phyloP scores from a whole-genome alignment of 2,113 vertebrate genomes.

The Camelus dromedarius region DNA sequence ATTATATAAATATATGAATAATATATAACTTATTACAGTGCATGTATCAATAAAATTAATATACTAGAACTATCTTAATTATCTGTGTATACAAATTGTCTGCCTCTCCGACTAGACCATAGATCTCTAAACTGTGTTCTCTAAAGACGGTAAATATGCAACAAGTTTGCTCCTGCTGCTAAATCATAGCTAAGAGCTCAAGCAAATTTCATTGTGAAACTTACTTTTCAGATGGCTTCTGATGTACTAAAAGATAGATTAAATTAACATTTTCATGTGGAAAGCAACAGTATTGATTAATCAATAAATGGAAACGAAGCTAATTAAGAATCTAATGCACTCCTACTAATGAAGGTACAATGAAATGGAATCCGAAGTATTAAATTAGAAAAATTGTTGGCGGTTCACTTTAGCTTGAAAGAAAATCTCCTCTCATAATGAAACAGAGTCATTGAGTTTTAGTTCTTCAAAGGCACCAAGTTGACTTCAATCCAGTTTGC shows the following conservation, averaged over 20 bases:
- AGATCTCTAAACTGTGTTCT: background rate
- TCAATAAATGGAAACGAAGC: constrained; percentile 50
- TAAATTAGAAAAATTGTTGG: constrained; percentile 47
- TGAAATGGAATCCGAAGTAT: constrained; percentile 46
- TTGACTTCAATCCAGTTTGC: constrained; percentile 26
- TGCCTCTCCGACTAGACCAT: background rate
- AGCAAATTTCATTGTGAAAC: constrained; percentile 42
- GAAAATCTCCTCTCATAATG: constrained; percentile 19
- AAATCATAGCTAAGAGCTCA: background rate
- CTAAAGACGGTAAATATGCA: constrained; percentile 1
- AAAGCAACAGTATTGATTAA: constrained; percentile 56
- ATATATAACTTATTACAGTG: background rate
- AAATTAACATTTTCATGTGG: constrained; percentile 22
- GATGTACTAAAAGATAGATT: constrained; percentile 46
- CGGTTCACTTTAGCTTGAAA: background rate
- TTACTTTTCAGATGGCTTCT: background rate
- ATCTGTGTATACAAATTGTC: background rate
- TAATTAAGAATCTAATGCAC: constrained; percentile 51
- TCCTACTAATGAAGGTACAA: constrained; percentile 30
- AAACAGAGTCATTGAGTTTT: background rate
- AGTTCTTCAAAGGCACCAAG: constrained; percentile 51
- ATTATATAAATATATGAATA: background rate
- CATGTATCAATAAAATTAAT: constrained; percentile 1
- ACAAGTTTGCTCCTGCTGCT: background rate
- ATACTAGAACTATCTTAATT: background rate